Base-by-base conservation (phyloP, 2,113 vertebrate genomes). In the Cygnus atratus region DNA sequence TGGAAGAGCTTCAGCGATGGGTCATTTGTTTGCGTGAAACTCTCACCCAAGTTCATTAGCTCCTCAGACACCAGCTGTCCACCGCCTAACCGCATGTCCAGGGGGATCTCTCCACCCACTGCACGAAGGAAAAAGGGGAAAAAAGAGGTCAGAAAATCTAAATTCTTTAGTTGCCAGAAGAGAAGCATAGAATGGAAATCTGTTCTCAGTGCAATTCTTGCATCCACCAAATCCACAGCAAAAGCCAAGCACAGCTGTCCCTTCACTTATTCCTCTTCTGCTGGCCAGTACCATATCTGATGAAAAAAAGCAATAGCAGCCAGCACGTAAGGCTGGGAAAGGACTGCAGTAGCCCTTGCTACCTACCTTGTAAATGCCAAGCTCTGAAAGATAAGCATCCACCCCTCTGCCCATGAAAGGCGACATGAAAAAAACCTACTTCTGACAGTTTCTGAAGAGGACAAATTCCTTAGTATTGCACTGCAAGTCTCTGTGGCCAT, bases 1-100 rank as follows among this genome's bases (percentile, higher is more conserved):
- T 99, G 99, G 98, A 99, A 99, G 73, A 99, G 99, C 98, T 99
- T 99, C 96, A 99, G 98, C 0, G 99, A 99, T 1, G 99, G 99
- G 97, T 99, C 99, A 4, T 98, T 99, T 22, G 99, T 99, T 95
- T 99, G 99, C 0, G 99, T 99, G 96, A 99, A 99, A 96, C 99
- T 99, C 97, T 99, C 99, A 46, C 99, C 99, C 92, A 99, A 96
- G 97, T 99, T 99, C 99, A 99, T 99, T 96, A 99, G 98, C 98
- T 99, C 99, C 97, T 99, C 99, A 0, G 99, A 99, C 96, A 99
- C 99, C 98, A 99, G 98, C 98, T 99, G 99, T 80, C 99, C 99
- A 10, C 99, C 98, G 44, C 99, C 99, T 88, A 99, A 97, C 46
- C 99, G 98, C 98, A 99, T 98, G 96, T 99, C 99, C 98, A 99